These are phyloP conservation scores for Calephelis nemesis DNA, from an alignment of 1,140 invertebrate species.

Conservation along the genomic window DNA sequence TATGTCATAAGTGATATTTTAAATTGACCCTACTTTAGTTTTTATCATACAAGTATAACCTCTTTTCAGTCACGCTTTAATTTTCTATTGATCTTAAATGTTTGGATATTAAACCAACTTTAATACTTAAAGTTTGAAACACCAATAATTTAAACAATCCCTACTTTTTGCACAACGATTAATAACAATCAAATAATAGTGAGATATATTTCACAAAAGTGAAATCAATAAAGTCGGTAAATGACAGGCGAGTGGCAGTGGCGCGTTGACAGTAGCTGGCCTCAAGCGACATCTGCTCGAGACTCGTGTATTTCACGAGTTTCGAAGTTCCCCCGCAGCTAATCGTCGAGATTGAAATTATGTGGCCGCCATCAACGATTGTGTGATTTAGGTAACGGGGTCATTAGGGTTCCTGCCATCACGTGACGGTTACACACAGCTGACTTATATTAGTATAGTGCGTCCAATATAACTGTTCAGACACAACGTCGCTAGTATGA, in stretches of 20 bases:
- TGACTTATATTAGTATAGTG: too few relatives aligned
- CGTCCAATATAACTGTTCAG: too few relatives aligned
- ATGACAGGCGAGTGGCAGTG: slow-evolving; percentile 5
- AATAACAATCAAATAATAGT: not conserved
- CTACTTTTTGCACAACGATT: not conserved
- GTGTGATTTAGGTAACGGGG: not conserved
- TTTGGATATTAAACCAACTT: too few relatives aligned
- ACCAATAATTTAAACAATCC: not conserved
- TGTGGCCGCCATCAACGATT: not conserved
- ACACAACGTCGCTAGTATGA: too few relatives aligned
- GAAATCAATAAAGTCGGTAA: slow-evolving; percentile 13
- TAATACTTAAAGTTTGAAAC: too few relatives aligned
- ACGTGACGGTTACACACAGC: not conserved
- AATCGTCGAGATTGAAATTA: not conserved
- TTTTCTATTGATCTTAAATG: too few relatives aligned
- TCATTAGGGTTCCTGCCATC: not conserved
- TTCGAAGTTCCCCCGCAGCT: not conserved
- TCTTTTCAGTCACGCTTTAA: too few relatives aligned
- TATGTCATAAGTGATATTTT: too few relatives aligned
- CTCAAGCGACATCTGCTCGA: slow-evolving; percentile 2
- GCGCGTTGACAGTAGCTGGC: slow-evolving; percentile 10
- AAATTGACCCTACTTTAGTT: too few relatives aligned
- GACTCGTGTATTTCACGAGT: not conserved
- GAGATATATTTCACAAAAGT: not conserved
- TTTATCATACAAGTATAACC: too few relatives aligned